Evolutionary conservation across 2,888 invertebrate genomes (phyloP).

Genomic region (Vesta saturnalis): DNA sequence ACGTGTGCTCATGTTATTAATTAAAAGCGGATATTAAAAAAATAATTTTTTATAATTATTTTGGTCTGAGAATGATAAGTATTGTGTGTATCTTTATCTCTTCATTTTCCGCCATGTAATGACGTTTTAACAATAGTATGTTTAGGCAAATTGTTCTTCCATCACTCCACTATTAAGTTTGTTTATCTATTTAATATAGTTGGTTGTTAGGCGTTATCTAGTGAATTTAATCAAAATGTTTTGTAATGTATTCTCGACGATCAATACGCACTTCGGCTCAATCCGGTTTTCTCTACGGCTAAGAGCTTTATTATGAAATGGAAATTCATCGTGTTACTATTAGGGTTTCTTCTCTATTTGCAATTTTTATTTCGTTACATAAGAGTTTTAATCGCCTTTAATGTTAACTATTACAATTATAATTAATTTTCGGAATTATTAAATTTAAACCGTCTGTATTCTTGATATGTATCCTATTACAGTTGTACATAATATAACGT

Average conservation of each 20-base stretch:
- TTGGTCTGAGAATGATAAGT: neutral
- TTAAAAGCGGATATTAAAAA: neutral
- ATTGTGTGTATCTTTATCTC: neutral
- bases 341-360: conserved; percentile 13
- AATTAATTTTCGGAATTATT: neutral
- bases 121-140: neutral
- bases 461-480: no score
- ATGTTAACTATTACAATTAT: no score
- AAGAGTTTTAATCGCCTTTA: no score
- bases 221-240: conserved; percentile 36
- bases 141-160: conserved; percentile 18
- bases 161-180: conserved; percentile 25
- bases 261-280: conserved; percentile 35
- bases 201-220: conserved; percentile 35
- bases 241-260: conserved; percentile 33
- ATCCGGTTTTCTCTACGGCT: conserved; percentile 33
- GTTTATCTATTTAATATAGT: conserved; percentile 33
- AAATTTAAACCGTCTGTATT: no score
- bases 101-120: neutral
- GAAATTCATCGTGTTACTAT: conserved; percentile 28
- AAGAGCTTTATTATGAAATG: conserved; percentile 34
- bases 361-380: neutral
- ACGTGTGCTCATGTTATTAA: no score
- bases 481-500: conserved; percentile 2
- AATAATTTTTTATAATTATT: neutral